Base-by-base conservation (phyloP, 1,140 invertebrate genomes). In the Brachionus koreanus region DNA sequence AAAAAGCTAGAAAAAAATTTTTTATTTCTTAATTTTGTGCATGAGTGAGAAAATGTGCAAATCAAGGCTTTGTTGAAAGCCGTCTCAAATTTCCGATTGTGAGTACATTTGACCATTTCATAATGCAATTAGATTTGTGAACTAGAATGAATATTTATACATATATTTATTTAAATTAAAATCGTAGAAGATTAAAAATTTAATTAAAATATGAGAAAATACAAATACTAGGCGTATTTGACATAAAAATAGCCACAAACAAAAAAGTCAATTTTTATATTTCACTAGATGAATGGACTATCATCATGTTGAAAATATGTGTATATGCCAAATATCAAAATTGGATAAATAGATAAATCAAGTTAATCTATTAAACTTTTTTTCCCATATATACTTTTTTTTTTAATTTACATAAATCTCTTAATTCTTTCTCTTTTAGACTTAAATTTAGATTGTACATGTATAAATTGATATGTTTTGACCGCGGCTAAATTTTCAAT, bases 331-430 rank as follows among this genome's bases (percentile, higher is more conserved):
- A 57, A 57, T 57, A 57, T 57, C 49, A 57, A 57, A 57, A 57
- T 57, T 57, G 49, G 49, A 57, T 57, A 57, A 57, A 57, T 57
- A 57, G 49, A 57, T 57, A 57, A 57, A 57, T 57, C 49, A 57
- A 57, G 49, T 57, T 57, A 57, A 57, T 57, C 49, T 57, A 57
- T 57, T 57, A 57, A 57, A 57, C 49, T 57, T 29, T 57, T n/a
- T 57, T 57, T 57, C 49, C 49, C 49, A 57, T 19, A 2, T 52
- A 19, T n/a, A n/a, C n/a, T n/a, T n/a, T 9, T 2, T 52, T 19
- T 19, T 52, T 52, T 52, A 52, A 52, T 52, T 52, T 52, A 52
- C 49, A 16, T 19, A 52, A 52, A 52, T 52, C 49, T 52, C 49
- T 52, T 52, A 52, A 52, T 52, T 52, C n/a, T n/a, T n/a, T n/a